phyloP scores from a whole-genome alignment of 2,888 invertebrate species.

The Epicampocera succincta region DNA sequence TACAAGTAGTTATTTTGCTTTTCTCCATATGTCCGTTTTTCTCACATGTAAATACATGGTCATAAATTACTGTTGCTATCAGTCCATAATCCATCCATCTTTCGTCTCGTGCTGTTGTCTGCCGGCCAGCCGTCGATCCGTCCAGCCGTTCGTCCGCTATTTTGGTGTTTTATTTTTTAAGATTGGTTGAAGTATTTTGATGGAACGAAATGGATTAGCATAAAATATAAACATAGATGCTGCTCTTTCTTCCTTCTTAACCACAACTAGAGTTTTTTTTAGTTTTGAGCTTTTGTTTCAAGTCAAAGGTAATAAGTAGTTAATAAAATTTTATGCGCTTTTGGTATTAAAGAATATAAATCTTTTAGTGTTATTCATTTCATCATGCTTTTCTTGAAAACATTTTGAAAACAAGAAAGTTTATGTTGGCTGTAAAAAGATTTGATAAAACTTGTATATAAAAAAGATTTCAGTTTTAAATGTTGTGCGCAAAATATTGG shows the following conservation, averaged over 20 bases:
- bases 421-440: slow-evolving; percentile 36
- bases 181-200: slow-evolving; percentile 54
- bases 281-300: slow-evolving; percentile 36
- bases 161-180: not conserved
- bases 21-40: not conserved
- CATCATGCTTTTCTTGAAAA: not conserved
- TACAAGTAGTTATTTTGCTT: slow-evolving; percentile 19
- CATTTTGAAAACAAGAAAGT: slow-evolving; percentile 25
- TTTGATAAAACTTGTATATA: slow-evolving; percentile 17
- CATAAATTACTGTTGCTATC: slow-evolving; percentile 59
- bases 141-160: too few species aligned
- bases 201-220: slow-evolving; percentile 65
- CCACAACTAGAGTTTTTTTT: slow-evolving; percentile 33
- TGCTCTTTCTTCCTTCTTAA: slow-evolving; percentile 3
- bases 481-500: slow-evolving; percentile 7
- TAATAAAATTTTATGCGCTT: slow-evolving; percentile 60
- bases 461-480: slow-evolving; percentile 14
- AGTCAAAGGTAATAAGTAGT: slow-evolving; percentile 42
- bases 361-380: slow-evolving; percentile 55
- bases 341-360: slow-evolving; percentile 43
- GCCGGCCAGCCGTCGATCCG: too few species aligned
- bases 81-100: slow-evolving; percentile 57
- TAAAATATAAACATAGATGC: slow-evolving; percentile 37
- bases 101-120: slow-evolving; percentile 12
- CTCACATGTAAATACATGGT: slow-evolving; percentile 20